These are phyloP conservation scores for Leucophenga montana DNA, from an alignment of 2,888 invertebrate genomes.

Conservation along the genomic window DNA sequence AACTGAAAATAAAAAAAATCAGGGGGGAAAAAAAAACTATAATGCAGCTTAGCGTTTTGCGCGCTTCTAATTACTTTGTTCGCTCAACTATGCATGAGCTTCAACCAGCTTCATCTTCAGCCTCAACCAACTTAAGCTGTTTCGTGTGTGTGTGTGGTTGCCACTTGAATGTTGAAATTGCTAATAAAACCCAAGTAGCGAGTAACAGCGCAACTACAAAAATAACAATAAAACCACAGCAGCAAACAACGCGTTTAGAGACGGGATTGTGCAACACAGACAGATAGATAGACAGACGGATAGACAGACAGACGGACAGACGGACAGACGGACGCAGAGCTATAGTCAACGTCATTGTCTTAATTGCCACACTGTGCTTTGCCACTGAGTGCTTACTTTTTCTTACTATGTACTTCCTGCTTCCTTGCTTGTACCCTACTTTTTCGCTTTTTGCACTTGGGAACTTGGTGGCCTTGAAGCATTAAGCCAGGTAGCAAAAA, in stretches of 20 bases:
- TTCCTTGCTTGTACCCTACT: too few relatives aligned
- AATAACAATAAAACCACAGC: neutral
- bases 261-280: conserved; percentile 3
- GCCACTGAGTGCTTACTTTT: neutral
- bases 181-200: conserved; percentile 53
- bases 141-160: conserved; percentile 15
- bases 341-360: conserved; percentile 28
- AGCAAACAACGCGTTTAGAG: neutral
- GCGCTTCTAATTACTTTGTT: conserved; percentile 22
- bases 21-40: conserved; percentile 4
- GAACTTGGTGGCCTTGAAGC: neutral
- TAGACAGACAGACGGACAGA: neutral
- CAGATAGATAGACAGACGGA: conserved; percentile 1
- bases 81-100: conserved; percentile 17
- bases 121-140: neutral
- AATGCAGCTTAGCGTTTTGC: neutral
- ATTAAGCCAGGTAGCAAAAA: neutral
- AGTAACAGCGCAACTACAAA: conserved; percentile 33
- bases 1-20: too few relatives aligned
- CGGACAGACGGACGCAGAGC: neutral
- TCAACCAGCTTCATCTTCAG: neutral
- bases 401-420: neutral
- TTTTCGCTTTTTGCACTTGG: neutral
- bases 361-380: conserved; percentile 48
- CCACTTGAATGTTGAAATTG: conserved; percentile 46